Conservation (phyloP, 2,797 vertebrate species). For the Myotis planiceps region DNA sequence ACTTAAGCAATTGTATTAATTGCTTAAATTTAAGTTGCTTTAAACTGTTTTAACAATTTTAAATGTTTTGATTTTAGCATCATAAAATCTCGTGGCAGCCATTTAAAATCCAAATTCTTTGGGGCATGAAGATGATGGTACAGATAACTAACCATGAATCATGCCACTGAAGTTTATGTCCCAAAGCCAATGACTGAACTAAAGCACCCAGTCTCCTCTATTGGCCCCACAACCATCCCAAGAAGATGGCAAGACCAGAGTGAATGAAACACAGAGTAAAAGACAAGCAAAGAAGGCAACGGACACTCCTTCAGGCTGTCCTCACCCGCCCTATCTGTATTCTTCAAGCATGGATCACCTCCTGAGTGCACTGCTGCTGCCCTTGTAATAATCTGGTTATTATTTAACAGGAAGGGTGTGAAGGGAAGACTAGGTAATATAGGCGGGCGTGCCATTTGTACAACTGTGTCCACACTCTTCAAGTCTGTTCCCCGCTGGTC, state of each 20-base stretch:
- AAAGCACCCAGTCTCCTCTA: not conserved
- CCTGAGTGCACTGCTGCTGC: not conserved
- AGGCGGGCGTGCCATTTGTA: no score
- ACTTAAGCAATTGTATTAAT: constrained; percentile 1
- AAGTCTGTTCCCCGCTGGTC: no score
- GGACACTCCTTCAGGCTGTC: not conserved
- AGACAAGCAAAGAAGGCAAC: not conserved
- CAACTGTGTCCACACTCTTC: no score
- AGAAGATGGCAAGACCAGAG: not conserved
- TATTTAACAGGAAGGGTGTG: no score
- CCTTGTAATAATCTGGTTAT: no score
- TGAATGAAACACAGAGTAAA: not conserved
- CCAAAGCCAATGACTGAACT: not conserved
- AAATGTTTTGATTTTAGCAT: constrained; percentile 28
- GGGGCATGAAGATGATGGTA: not conserved
- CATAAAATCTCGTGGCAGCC: not conserved
- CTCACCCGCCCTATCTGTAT: not conserved
- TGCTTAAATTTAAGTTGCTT: not conserved
- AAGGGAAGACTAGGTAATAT: no score
- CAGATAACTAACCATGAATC: not conserved
- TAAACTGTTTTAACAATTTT: not conserved
- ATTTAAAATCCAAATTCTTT: constrained; percentile 4
- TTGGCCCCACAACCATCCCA: not conserved
- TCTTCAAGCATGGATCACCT: not conserved
- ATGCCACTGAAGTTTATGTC: not conserved